A percentile compares a stretch with the other conserved stretches of the same genome.
phyloP scores from a whole-genome alignment of 2,113 vertebrate species.

The Chaetodon trifascialis region DNA sequence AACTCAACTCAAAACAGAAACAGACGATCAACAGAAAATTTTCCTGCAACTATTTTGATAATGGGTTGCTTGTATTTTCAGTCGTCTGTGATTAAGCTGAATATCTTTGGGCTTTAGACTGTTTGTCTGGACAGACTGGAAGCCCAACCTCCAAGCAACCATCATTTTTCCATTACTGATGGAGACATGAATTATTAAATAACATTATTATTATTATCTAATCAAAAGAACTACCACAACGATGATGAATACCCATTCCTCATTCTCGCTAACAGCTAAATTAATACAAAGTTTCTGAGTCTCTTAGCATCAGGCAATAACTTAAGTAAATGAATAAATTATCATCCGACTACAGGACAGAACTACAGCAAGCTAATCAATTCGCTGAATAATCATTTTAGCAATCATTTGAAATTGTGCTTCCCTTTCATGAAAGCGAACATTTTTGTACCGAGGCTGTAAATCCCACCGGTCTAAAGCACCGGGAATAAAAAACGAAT shows the following conservation, averaged over 20 bases:
- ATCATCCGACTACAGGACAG: background rate
- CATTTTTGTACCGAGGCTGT: background rate
- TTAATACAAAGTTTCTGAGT: background rate
- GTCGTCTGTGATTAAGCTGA: too few species aligned
- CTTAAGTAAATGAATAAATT: background rate
- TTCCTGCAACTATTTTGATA: background rate
- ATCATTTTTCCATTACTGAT: background rate
- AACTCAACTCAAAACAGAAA: background rate
- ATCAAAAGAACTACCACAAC: background rate
- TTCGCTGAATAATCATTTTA: too few species aligned
- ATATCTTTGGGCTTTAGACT: too few species aligned
- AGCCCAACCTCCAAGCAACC: background rate
- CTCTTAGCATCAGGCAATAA: background rate
- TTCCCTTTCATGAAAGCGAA: background rate
- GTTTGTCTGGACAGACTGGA: background rate
- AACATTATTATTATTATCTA: background rate
- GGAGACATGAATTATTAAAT: background rate
- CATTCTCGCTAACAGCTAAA: background rate
- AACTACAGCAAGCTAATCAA: background rate
- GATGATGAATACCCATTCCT: background rate
- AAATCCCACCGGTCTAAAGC: background rate
- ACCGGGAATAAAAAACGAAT: background rate
- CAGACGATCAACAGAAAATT: background rate
- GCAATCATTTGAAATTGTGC: background rate
- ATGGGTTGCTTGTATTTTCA: background rate